A percentile compares a stretch with the other conserved stretches of the same genome.
Conservation (phyloP, 2,888 invertebrate genomes). For the Apamea monoglypha region DNA sequence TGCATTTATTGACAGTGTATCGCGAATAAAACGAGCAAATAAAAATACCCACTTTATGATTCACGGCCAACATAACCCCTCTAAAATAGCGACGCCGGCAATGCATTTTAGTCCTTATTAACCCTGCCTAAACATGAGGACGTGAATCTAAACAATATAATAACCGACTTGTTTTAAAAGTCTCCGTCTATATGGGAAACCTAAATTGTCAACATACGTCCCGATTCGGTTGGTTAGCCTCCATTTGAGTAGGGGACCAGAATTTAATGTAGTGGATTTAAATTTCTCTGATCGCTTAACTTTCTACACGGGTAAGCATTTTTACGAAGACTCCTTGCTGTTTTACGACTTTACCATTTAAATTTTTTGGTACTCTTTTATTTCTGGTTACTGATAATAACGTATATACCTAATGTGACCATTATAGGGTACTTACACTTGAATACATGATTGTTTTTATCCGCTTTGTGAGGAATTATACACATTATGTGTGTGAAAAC, state of each 20-base stretch:
- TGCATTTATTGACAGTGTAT: constrained; percentile 70
- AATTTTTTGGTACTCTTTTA: constrained; percentile 32
- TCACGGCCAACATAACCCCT: constrained; percentile 71
- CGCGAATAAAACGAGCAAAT: constrained; percentile 62
- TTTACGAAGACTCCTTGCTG: constrained; percentile 46
- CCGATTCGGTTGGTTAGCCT: constrained; percentile 74
- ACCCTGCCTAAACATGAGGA: constrained; percentile 58
- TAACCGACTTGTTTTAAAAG: constrained; percentile 67
- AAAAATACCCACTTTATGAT: constrained; percentile 71
- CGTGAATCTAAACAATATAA: constrained; percentile 65
- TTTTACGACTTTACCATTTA: constrained; percentile 45
- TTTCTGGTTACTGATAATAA: constrained; percentile 8
- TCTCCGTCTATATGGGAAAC: constrained; percentile 56
- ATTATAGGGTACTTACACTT: background rate
- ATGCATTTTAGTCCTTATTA: constrained; percentile 47
- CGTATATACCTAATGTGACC: constrained; percentile 3
- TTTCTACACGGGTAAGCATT: constrained; percentile 42
- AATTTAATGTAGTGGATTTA: constrained; percentile 76
- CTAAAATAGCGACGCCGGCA: constrained; percentile 20
- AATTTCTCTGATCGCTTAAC: constrained; percentile 69
- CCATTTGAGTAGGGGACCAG: constrained; percentile 63
- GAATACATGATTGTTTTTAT: background rate
- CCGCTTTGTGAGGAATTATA: constrained; percentile 2
- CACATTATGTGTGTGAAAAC: background rate
- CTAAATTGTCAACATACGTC: constrained; percentile 65